A percentile compares a stretch with the other conserved stretches of the same genome.
phyloP scores from a whole-genome alignment of 2,888 invertebrate genomes.

The Agriopis marginaria region DNA sequence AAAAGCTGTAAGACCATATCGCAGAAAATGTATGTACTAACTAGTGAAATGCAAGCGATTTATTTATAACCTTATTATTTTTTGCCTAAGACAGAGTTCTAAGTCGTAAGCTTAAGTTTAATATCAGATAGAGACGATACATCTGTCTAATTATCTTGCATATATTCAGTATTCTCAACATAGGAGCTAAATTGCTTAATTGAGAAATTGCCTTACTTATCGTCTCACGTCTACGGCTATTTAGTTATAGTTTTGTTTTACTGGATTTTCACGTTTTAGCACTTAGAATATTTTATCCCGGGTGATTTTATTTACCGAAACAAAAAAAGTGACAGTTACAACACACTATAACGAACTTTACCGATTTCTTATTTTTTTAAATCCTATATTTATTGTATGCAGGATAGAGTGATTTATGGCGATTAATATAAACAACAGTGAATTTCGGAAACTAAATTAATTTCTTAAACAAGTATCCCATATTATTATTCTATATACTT shows the following conservation, averaged over 20 bases:
- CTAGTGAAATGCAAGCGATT: not conserved
- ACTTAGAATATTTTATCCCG: not conserved
- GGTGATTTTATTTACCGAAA: not conserved
- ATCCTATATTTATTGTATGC: no score
- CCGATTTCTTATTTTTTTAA: no score
- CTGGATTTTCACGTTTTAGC: not conserved
- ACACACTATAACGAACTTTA: no score
- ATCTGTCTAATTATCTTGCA: conserved; percentile 47
- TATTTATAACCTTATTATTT: not conserved
- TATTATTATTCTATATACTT: no score
- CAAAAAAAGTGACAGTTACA: no score
- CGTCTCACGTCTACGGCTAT: conserved; percentile 27
- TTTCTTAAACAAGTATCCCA: no score
- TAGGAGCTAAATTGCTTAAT: conserved; percentile 53
- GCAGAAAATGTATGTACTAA: not conserved
- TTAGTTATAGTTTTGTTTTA: conserved; percentile 23
- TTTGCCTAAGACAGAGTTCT: conserved; percentile 8
- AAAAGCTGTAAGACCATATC: conserved; percentile 36
- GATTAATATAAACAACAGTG: no score
- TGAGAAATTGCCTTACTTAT: conserved; percentile 43
- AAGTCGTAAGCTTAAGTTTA: not conserved
- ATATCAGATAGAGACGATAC: conserved; percentile 5
- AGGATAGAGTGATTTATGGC: no score
- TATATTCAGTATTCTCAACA: conserved; percentile 39
- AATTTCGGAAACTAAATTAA: no score